Conservation (phyloP, 2,888 invertebrate species). For the Rambutsinella grinnellia region DNA sequence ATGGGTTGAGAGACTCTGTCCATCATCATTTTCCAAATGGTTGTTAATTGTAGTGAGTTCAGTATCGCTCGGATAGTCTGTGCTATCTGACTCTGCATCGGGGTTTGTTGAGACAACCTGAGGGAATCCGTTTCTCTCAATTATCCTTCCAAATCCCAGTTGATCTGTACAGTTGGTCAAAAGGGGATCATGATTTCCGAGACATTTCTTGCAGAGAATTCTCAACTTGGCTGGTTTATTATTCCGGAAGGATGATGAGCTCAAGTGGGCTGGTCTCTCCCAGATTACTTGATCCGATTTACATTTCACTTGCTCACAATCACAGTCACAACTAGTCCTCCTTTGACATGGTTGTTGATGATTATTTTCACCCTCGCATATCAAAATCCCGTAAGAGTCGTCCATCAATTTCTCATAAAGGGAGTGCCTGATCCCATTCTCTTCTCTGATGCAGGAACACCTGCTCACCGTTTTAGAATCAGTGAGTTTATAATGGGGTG, state of each 20-base stretch:
- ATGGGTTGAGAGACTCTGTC: conserved; percentile 60
- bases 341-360: conserved; percentile 25
- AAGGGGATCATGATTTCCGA: conserved; percentile 67
- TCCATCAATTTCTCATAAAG: conserved; percentile 66
- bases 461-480: conserved; percentile 57
- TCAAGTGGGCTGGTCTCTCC: background rate
- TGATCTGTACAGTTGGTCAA: conserved; percentile 63
- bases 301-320: background rate
- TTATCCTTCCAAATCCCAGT: background rate
- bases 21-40: conserved; percentile 54
- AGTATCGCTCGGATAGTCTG: conserved; percentile 65
- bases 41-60: conserved; percentile 63
- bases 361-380: conserved; percentile 63
- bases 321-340: conserved; percentile 7
- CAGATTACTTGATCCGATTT: background rate
- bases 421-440: conserved; percentile 27
- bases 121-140: background rate
- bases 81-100: conserved; percentile 57
- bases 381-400: conserved; percentile 66
- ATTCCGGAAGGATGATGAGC: conserved; percentile 8
- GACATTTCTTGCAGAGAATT: conserved; percentile 66
- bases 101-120: conserved; percentile 41
- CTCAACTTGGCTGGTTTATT: conserved; percentile 55
- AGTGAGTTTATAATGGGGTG: conserved; percentile 47
- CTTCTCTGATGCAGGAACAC: conserved; percentile 51